Base-by-base conservation (phyloP, 2,888 invertebrate genomes). In the Lydus trimaculatus region DNA sequence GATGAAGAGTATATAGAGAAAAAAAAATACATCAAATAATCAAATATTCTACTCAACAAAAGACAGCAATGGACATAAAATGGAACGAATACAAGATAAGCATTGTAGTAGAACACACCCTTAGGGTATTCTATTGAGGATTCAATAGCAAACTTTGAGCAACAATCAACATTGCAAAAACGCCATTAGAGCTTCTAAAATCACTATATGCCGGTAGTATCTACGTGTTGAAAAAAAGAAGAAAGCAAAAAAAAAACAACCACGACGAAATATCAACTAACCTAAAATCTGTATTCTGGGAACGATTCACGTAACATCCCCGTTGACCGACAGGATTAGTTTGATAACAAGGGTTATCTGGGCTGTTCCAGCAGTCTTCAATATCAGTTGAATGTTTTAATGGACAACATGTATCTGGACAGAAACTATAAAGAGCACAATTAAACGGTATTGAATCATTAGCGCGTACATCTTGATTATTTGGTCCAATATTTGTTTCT, bases 371-470 rank as follows among this genome's bases (percentile, higher is more conserved):
- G 78, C 90, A 91, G 61, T 86, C 82, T 11, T 80, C 80, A 66
- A 81, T 73, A 23, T 82, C 76, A 23, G 80, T 75, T 13, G 89
- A 78, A 75, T 87, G 86, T 75, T 86, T 88, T 66, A 85, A 76
- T 20, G 89, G 87, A 77, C 91, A 91, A 76, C 91, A 91, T 8
- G 88, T 88, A 80, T 91, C 90, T 8, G 91, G 91, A 80, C 91
- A 91, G 83, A 91, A 91, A 78, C 91, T 90, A 76, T 90, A 90
- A 71, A 85, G 78, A 11, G 91, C 89, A 80, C 91, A 91, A 58
- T 84, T 85, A 81, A 88, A 91, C 1, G 88, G 85, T 60, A 82
- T 75, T 59, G 81, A 80, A 76, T 90, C 89, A 69, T 88, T 83
- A 0, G 90, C 88, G 71, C 91, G 84, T n/a, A 86, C 85, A 79